phyloP scores from a whole-genome alignment of 2,113 vertebrate genomes.

The Apteryx owenii region DNA sequence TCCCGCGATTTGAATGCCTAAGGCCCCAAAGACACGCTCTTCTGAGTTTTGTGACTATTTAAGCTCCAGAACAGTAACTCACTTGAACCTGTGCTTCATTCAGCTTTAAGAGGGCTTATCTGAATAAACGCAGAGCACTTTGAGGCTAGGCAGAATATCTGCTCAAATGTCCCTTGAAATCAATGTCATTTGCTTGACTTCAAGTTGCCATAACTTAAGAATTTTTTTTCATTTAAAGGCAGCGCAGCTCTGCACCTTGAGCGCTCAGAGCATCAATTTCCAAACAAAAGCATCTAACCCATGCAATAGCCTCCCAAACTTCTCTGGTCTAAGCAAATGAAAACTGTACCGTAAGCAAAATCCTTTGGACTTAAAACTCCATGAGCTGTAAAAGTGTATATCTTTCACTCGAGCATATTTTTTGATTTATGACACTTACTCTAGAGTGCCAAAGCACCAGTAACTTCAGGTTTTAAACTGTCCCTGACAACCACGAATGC shows the following conservation, averaged over 20 bases:
- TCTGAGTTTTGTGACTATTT: background rate
- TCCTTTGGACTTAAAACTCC: background rate
- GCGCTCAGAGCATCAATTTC: background rate
- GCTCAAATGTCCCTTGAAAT: conserved; percentile 17
- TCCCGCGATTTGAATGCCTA: background rate
- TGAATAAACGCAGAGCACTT: background rate
- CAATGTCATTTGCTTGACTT: background rate
- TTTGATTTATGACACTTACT: background rate
- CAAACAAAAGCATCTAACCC: background rate
- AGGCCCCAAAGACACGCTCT: background rate
- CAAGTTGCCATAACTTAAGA: background rate
- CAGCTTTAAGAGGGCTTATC: background rate
- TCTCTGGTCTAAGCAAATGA: background rate
- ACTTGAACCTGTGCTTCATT: background rate
- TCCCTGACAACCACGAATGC: background rate
- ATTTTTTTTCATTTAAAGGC: background rate
- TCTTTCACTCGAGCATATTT: background rate
- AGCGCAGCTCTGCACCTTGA: background rate
- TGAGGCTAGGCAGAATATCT: background rate
- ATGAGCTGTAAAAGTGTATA: background rate
- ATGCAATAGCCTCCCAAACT: background rate
- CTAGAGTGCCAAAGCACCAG: background rate
- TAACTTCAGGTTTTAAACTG: background rate
- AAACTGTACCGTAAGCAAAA: background rate
- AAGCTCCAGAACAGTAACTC: background rate